Evolutionary conservation across 2,797 vertebrate genomes (phyloP).

Genomic region (Brotula barbata): DNA sequence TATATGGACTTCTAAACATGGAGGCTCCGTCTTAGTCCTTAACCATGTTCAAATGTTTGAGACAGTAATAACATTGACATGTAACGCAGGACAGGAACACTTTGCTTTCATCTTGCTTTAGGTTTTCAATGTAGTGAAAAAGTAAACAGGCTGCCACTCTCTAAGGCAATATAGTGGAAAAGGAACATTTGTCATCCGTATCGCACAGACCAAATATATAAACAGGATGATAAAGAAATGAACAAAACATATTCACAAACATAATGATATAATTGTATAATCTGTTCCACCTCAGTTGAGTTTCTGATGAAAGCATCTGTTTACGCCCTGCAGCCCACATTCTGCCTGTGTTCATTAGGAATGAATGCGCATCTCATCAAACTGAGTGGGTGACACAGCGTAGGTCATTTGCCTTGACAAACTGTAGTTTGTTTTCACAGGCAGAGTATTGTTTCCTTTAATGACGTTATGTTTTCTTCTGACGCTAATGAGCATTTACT

Average conservation of each 20-base stretch:
- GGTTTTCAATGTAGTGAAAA: too few relatives aligned
- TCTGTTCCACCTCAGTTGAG: conserved; percentile 22
- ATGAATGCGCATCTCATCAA: conserved; percentile 45
- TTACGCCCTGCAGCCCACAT: conserved; percentile 43
- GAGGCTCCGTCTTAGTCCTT: too few relatives aligned
- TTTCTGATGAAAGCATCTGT: conserved; percentile 37
- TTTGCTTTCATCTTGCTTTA: too few relatives aligned
- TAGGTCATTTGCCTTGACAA: conserved; percentile 37
- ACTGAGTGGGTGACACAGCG: conserved; percentile 35
- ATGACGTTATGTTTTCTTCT: conserved; percentile 47
- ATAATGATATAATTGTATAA: neutral
- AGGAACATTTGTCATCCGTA: too few relatives aligned
- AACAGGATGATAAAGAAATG: too few relatives aligned
- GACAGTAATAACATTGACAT: too few relatives aligned
- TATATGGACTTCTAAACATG: too few relatives aligned
- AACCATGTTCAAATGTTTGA: too few relatives aligned
- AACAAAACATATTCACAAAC: conserved; percentile 11
- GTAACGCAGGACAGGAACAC: too few relatives aligned
- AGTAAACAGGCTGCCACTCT: too few relatives aligned
- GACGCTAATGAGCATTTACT: neutral
- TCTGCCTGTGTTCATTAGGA: conserved; percentile 32
- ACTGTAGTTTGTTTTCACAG: neutral
- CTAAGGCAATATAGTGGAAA: too few relatives aligned
- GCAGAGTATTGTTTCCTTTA: conserved; percentile 27
- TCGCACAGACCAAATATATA: neutral